Percentiles rank a stretch among this genome's conserved stretches.
phyloP scores from a whole-genome alignment of 2,797 vertebrate species.

The Rhinella marina region DNA sequence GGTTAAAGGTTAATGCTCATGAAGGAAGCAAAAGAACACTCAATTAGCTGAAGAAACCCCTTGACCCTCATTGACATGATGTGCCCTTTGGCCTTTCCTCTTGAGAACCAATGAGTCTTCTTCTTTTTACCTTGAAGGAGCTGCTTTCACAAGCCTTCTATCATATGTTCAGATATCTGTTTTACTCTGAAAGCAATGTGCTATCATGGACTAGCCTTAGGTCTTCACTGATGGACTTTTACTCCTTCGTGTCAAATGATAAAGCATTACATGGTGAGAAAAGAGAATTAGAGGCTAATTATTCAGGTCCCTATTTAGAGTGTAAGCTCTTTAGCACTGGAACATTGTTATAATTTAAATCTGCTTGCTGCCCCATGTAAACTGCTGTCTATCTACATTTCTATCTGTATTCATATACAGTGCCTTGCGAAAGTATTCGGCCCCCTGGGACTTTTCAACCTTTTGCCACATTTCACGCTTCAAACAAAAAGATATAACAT shows the following conservation, averaged over 20 bases:
- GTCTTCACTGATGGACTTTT: constrained; percentile 33
- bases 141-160: constrained; percentile 56
- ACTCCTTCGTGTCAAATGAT: constrained; percentile 24
- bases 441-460: too few relatives aligned
- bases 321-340: not conserved
- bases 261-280: not conserved
- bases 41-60: constrained; percentile 63
- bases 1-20: constrained; percentile 61
- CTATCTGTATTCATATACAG: too few relatives aligned
- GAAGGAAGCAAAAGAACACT: constrained; percentile 62
- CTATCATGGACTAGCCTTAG: constrained; percentile 27
- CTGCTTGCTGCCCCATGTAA: too few relatives aligned
- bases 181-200: constrained; percentile 40
- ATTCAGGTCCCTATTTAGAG: not conserved
- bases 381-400: not conserved
- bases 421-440: too few relatives aligned
- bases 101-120: constrained; percentile 58
- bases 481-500: too few relatives aligned
- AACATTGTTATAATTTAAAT: too few relatives aligned
- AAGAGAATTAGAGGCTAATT: not conserved
- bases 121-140: constrained; percentile 45
- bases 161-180: constrained; percentile 58
- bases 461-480: too few relatives aligned
- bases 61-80: constrained; percentile 63
- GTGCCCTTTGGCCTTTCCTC: constrained; percentile 62